Base-by-base conservation (phyloP, 2,888 invertebrate species). In the Drosophila birchii region DNA sequence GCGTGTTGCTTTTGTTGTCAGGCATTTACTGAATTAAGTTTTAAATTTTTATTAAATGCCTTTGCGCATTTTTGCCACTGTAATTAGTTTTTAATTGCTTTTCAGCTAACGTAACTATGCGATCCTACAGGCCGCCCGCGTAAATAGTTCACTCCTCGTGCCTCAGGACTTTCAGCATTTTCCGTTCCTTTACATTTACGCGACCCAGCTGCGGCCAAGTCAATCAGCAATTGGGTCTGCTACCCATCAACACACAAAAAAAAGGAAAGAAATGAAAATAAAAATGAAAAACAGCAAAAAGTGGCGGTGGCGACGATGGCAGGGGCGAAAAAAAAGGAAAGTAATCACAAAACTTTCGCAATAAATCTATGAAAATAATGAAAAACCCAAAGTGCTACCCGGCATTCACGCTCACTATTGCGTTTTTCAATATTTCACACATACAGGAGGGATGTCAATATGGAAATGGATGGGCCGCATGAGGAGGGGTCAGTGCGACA, bases 41-140 rank as follows among this genome's bases (percentile, higher is more conserved):
- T 89, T 86, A 88, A 89, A 89, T 83, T 89, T 86, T 78, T 84
- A 84, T 80, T 88, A 82, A 89, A 89, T 80, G 73, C 83, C 80
- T 79, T 76, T 69, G 76, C 86, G 80, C 83, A 87, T 87, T 81
- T 78, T 74, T 74, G 75, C 74, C 64, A 76, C 79, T 83, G 81
- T 86, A 86, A 86, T 86, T 86, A 86, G 84, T 89, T 86, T 86
- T 90, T 89, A 86, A 89, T 89, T 89, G 88, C 87, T 88, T 85
- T 88, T 79, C 64, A 78, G 89, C 70, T 63, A 60, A 38, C 44
- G 49, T 62, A 82, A 86, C 82, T 75, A 78, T 82, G 80, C 70
- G 49, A 55, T 44, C 29, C 41, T 53, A 36, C 51, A 53, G 18
- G 11, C 14, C 45, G 9, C 16, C 20, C 39, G 23, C 58, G 57